Percentiles rank a stretch among this genome's conserved stretches.
Conservation (phyloP, 2,797 vertebrate species). For the Sebastes alutus region DNA sequence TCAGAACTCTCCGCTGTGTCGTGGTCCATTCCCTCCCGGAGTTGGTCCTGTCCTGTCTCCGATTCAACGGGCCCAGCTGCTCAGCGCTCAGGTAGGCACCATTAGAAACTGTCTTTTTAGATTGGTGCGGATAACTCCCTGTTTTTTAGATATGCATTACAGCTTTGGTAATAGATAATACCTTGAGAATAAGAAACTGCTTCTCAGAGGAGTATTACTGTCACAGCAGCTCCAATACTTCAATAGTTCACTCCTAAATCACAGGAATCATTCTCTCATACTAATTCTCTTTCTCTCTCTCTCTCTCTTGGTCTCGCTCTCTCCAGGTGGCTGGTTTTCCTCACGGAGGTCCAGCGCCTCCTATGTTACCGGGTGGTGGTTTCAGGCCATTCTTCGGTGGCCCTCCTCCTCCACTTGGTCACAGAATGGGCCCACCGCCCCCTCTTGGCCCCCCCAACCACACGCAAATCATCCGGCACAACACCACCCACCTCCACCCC, state of each 20-base stretch:
- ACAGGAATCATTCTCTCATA: not conserved
- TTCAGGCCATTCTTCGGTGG: slow-evolving; percentile 91
- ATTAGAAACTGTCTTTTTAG: not conserved
- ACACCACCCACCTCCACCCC: slow-evolving; percentile 95
- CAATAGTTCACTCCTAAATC: not conserved
- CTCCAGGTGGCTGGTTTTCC: slow-evolving; percentile 85
- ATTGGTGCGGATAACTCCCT: not conserved
- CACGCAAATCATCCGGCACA: slow-evolving; percentile 85
- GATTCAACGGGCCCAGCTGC: slow-evolving; percentile 93
- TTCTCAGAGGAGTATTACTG: not conserved
- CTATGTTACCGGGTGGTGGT: slow-evolving; percentile 85
- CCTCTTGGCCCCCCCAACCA: slow-evolving; percentile 81
- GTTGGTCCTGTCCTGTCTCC: slow-evolving; percentile 91
- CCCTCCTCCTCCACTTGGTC: slow-evolving; percentile 81
- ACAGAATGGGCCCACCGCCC: slow-evolving; percentile 75
- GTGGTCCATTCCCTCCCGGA: slow-evolving; percentile 86
- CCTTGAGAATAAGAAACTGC: not conserved
- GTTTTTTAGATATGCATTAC: not conserved
- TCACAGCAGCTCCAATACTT: not conserved
- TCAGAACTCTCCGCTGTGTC: slow-evolving; percentile 90
- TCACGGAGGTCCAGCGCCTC: slow-evolving; percentile 83
- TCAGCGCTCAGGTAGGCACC: slow-evolving; percentile 82
- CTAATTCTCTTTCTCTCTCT: no score
- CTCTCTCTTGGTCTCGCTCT: not conserved
- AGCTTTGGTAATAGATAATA: not conserved